Evolutionary conservation across 1,140 invertebrate genomes (phyloP), one percentile per base, ranked within the genome.

Genomic region (Tigriopus japonicus): DNA sequence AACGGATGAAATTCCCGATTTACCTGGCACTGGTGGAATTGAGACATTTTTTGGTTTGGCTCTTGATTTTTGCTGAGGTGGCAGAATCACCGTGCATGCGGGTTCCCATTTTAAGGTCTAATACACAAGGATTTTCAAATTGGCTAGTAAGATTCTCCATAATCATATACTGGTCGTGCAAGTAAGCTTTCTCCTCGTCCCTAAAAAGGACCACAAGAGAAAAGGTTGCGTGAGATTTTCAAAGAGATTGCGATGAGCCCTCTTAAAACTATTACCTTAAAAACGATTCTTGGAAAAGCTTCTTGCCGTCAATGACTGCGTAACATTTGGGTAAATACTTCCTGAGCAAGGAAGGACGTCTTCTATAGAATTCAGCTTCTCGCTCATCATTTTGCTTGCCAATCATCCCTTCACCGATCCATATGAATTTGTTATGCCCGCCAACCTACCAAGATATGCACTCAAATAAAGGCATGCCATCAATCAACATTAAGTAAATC

Each of bases 101-200:
- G 28, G 87, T 92, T 24, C 90, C 91, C 89, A 94, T 91, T 77
- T 95, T 95, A 60, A 95, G 74, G 70, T 95, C 90, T 64, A 94
- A 76, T 66, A 81, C 72, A 68, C 78, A 80, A 0, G 71, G 45
- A 52, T 68, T 67, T 54, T 67, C 65, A 52, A 71, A 91, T 62
- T 81, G 79, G 19, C 82, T 85, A 42, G 87, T 88, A 67, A 94
- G 85, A 71, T 95, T 92, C 74, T 94, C 89, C 71, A 94, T 76
- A 74, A 93, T 80, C 64, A 94, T 78, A 73, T 79, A 81, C 65
- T 77, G 77, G 75, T 60, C 5, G 21, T 49, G 28, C 9, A 35
- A 9, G 3, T 5, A 5, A 5, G 28, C 28, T 5, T 35, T 35
- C 9, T 35, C 28, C 28, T 3, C 28, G 9, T 35, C 28, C 28